Evolutionary conservation across 2,888 invertebrate genomes (phyloP), one percentile per base, ranked within the genome.

Genomic region (Drosophila kambysellisi): DNA sequence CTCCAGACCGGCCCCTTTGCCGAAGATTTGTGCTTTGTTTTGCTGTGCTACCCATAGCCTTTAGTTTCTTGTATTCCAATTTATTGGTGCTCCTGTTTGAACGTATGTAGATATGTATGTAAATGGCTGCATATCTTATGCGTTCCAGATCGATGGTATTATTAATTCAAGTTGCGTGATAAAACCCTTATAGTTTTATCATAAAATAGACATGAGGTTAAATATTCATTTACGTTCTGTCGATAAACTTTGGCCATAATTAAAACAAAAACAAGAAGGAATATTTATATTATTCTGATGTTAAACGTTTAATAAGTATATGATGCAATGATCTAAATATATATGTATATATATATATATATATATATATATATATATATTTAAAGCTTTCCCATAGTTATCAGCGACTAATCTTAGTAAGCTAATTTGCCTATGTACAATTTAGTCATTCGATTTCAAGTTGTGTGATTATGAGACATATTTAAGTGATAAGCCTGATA

Each of bases 401-500:
- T 37, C 37, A 37, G 15, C 41, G n/a, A 41, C 4, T 41, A 41
- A 43, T 52, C 7, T 48, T 25, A 48, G 15, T 50, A 29, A 9
- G 17, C 17, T 5, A 17, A 50, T 29, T 29, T 29, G 15, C 15
- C 4, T 48, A 20, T 20, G 5, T 15, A 29, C 48, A 15, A 48
- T 29, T 15, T 59, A 58, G 57, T 70, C 73, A 74, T 81, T 79
- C 79, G 76, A 82, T 81, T 79, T 70, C 9, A 53, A 63, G 73
- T 58, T 61, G 67, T 41, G 51, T 50, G 59, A 78, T 78, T 75
- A 70, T 12, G 37, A 65, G 65, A 69, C 74, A 56, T 8, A 29
- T 54, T 73, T 17, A 56, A 56, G 43, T 70, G 56, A 76, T 59
- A 65, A 25, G 25, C 25, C 25, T 2, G 25, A 46, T 64, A 53